Evolutionary conservation across 2,113 vertebrate species (phyloP), one percentile per base, ranked within the genome.

Genomic region (Apistogramma diplotaenia): DNA sequence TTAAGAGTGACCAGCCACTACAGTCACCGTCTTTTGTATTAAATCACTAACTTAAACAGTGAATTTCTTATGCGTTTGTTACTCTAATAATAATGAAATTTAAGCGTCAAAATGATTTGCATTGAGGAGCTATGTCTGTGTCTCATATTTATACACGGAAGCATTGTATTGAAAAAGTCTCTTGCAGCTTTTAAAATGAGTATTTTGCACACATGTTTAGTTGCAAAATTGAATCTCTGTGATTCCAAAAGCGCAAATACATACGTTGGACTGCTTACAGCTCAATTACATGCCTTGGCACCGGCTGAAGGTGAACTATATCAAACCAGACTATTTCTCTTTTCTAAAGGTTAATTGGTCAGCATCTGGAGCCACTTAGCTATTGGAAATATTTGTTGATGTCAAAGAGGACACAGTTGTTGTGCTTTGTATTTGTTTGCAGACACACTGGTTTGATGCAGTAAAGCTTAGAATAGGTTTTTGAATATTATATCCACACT

Each of bases 291-390:
- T 57, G 51, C 27, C 49, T 79, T 85, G 88, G 75, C 79, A 80
- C 79, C 31, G 81, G 81, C 88, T 90, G 92, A 91, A 92, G 94
- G 93, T 93, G 89, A 94, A 90, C 61, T 73, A 62, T 81, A 60
- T 76, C 60, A 89, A 87, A 71, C 29, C 1, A 81, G 72, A 78
- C 62, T 86, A 87, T 89, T 93, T 93, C 75, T 80, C 80, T 84
- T 91, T 83, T 62, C 88, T 87, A 90, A 89, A 91, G 81, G 84
- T 89, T 93, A 92, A 95, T 95, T 91, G 89, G 75, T 86, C 84
- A 57, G 84, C 94, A 95, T 95, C 93, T 94, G 94, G 88, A 86
- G 31, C 84, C 89, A 89, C 81, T 94, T 92, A 89, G 80, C 84
- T 80, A 25, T 74, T 88, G 77, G 71, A 87, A 88, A 81, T 84